phyloP scores from a whole-genome alignment of 1,140 invertebrate genomes.

The Lerema accius region DNA sequence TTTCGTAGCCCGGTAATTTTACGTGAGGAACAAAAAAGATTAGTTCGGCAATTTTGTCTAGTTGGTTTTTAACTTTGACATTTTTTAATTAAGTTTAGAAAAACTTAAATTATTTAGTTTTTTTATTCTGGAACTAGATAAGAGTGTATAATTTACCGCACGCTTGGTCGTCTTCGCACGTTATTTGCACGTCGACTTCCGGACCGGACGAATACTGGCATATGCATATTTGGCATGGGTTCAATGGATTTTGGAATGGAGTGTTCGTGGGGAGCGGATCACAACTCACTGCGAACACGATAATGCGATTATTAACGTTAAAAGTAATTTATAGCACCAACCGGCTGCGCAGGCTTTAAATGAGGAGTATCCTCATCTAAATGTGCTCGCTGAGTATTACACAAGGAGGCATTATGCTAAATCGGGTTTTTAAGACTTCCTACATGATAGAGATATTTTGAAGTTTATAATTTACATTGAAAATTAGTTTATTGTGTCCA shows the following conservation, averaged over 20 bases:
- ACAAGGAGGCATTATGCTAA: conserved; percentile 20
- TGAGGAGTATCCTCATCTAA: conserved; percentile 11
- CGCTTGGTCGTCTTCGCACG: conserved; percentile 46
- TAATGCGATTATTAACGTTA: conserved; percentile 31
- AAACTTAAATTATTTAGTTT: no score
- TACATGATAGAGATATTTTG: neutral
- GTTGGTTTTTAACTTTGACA: neutral
- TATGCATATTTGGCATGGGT: conserved; percentile 68
- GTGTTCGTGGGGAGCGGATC: conserved; percentile 56
- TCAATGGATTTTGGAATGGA: conserved; percentile 61
- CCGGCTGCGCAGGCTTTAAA: conserved; percentile 15
- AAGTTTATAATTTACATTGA: neutral
- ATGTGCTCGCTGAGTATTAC: conserved; percentile 12
- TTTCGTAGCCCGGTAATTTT: no score
- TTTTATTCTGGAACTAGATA: neutral
- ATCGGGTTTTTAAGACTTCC: neutral
- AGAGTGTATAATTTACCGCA: conserved; percentile 44
- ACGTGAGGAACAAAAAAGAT: neutral
- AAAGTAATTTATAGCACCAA: conserved; percentile 26
- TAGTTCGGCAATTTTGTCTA: neutral
- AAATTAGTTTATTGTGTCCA: no score
- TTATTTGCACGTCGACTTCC: conserved; percentile 44
- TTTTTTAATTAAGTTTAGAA: no score
- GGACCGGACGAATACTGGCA: conserved; percentile 46
- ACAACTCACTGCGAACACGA: conserved; percentile 50